Evolutionary conservation across 2,113 vertebrate genomes (phyloP), one percentile per base, ranked within the genome.

Genomic region (Artemisiospiza belli): DNA sequence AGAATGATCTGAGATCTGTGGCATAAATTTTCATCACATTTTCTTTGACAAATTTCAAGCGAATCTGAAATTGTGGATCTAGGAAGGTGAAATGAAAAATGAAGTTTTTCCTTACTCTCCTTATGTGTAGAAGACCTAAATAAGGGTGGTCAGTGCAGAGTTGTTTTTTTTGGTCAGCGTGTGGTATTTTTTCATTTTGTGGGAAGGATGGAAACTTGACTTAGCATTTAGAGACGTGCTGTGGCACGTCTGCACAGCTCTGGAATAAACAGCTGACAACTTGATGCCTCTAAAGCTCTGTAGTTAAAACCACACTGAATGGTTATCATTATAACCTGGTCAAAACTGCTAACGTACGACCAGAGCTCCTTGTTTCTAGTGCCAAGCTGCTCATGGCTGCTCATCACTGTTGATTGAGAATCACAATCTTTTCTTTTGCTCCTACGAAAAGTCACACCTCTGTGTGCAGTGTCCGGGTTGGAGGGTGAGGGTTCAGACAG

Each of bases 221-320:
- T 46, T 55, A 47, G 14, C 30, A 54, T 63, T 88, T 52, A 51
- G 41, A 51, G 41, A 28, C 28, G 27, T 55, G 23, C 55, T 31
- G 23, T 46, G 59, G 68, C 30, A 58, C 0, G 1, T 47, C 59
- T 70, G 39, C 52, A 35, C 0, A 2, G 46, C 0, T 3, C 51
- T 66, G 64, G 57, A 90, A 63, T 5, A 27, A 81, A 62, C 47
- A 59, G 49, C 33, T 76, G 62, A 22, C 61, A 75, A 24, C 27
- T 1, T 9, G 5, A 35, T 25, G 25, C 47, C 30, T 77, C 43
- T 21, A 49, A 69, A 83, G 1, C 5, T 20, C 23, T 37, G 7
- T 59, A 62, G 67, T 33, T 41, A 39, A 83, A 82, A 3, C 15
- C 23, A 25, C 43, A 33, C 8, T 6, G 24, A 28, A 46, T 1